A percentile compares a stretch with the other conserved stretches of the same genome.
phyloP scores from a whole-genome alignment of 2,888 invertebrate genomes.

The Ennomos fuscantarius region DNA sequence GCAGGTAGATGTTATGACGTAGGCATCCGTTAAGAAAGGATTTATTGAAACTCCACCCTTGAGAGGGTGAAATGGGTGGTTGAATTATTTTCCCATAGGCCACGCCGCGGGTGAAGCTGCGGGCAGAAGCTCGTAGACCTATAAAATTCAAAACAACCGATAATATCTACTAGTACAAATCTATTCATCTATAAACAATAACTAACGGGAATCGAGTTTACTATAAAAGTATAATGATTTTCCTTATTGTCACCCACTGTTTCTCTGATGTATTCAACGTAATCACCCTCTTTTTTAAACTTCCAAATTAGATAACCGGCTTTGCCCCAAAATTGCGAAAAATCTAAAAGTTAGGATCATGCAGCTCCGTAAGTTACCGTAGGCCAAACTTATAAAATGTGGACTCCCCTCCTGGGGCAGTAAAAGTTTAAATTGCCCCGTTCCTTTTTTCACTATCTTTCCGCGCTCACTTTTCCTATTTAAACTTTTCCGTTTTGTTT shows the following conservation, averaged over 20 bases:
- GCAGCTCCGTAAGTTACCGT: conserved; percentile 61
- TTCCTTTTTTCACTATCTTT: conserved; percentile 81
- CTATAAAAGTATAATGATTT: too few relatives aligned
- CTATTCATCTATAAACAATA: too few relatives aligned
- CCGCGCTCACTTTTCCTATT: conserved; percentile 80
- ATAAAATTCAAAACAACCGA: too few relatives aligned
- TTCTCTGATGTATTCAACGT: conserved; percentile 5
- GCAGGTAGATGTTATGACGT: too few relatives aligned
- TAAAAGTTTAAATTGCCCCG: conserved; percentile 79
- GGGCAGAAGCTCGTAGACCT: too few relatives aligned
- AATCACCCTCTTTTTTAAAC: conserved; percentile 20
- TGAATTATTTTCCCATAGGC: too few relatives aligned
- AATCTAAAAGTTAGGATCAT: conserved; percentile 62
- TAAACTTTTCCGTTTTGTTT: conserved; percentile 81
- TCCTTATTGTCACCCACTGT: background rate
- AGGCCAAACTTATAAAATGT: conserved; percentile 73
- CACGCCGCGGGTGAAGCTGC: too few relatives aligned
- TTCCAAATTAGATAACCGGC: conserved; percentile 31
- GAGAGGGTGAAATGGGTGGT: too few relatives aligned
- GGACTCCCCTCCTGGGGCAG: conserved; percentile 59
- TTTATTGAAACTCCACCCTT: too few relatives aligned
- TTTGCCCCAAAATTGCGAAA: conserved; percentile 39
- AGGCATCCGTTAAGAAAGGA: too few relatives aligned
- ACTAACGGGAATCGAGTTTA: too few relatives aligned
- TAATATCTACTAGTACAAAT: too few relatives aligned